Percentiles rank a stretch among this genome's conserved stretches.
Conservation (phyloP, 2,797 vertebrate species). For the Acipenser ruthenus region DNA sequence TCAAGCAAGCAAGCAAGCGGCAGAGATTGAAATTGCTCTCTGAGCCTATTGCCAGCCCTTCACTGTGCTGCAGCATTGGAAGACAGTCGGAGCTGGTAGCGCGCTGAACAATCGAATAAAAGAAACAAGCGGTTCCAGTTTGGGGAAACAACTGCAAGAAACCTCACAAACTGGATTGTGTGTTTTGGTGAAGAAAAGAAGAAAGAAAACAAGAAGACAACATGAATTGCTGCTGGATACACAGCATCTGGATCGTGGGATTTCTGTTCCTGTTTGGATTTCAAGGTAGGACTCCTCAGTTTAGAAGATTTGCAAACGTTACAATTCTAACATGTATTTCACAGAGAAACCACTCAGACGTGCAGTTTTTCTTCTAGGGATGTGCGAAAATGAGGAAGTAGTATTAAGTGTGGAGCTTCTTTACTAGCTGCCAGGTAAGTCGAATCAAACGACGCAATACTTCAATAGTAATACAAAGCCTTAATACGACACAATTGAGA, state of each 20-base stretch:
- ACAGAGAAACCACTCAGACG: too few relatives aligned
- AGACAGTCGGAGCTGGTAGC: conserved; percentile 16
- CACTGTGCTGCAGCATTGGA: conserved; percentile 15
- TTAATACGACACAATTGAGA: too few relatives aligned
- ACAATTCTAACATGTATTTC: too few relatives aligned
- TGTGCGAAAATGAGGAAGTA: too few relatives aligned
- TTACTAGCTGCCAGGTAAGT: too few relatives aligned
- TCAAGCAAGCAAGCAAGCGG: not conserved
- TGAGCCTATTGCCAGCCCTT: conserved; percentile 7
- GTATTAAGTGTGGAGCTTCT: too few relatives aligned
- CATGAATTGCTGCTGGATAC: conserved; percentile 37
- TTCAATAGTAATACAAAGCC: too few relatives aligned
- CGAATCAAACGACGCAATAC: too few relatives aligned
- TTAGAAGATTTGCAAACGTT: not conserved
- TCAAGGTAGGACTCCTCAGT: conserved; percentile 27
- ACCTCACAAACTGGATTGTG: conserved; percentile 18
- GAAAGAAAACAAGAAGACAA: conserved; percentile 10
- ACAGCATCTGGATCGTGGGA: conserved; percentile 32
- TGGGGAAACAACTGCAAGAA: conserved; percentile 15
- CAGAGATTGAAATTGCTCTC: conserved; percentile 11
- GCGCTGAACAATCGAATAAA: not conserved
- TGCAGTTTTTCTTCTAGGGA: too few relatives aligned
- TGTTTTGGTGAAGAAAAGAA: conserved; percentile 4
- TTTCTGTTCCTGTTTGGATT: conserved; percentile 32
- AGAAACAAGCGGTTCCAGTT: not conserved